Evolutionary conservation across 2,888 invertebrate species (phyloP), one percentile per base, ranked within the genome.

Genomic region (Eilema depressum): DNA sequence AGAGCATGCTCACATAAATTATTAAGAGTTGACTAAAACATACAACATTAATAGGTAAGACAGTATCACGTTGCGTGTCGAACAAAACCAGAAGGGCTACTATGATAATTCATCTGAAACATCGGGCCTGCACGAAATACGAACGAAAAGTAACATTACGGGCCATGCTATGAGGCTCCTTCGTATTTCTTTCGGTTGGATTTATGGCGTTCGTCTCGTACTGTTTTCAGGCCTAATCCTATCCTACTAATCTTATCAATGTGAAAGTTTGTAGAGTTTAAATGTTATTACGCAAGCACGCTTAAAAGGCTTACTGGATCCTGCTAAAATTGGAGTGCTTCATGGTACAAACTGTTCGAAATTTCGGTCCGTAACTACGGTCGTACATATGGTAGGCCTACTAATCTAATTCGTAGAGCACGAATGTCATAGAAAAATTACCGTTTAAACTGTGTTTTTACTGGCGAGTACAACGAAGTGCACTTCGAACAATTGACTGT

Each of bases 401-500:
- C 17, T n/a, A n/a, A 53, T n/a, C n/a, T 53, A 53, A 53, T n/a
- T 53, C 11, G 11, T n/a, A 75, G 66, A 73, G 77, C 69, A 79
- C 75, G 72, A 71, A 74, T 79, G 80, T 82, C 83, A 83, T 77
- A 77, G 80, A 76, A 84, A 81, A 88, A 85, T 86, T 84, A 78
- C 79, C 28, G 76, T 73, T 76, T 73, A 71, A 60, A 78, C 77
- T 75, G 78, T 85, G 80, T 80, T 75, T 81, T 86, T 85, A 84
- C 71, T 70, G 79, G 75, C 85, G 87, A 77, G 26, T 69, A 92
- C 91, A 90, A 86, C 88, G 77, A 92, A 89, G 91, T 90, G 90
- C 90, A 92, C 91, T 91, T 83, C 80, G 76, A 79, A 86, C 91
- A 89, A 92, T 92, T 92, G 89, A 87, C 84, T 85, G 78, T 75